Conservation (phyloP, 2,888 invertebrate genomes). For the Drosophila mayaguana region DNA sequence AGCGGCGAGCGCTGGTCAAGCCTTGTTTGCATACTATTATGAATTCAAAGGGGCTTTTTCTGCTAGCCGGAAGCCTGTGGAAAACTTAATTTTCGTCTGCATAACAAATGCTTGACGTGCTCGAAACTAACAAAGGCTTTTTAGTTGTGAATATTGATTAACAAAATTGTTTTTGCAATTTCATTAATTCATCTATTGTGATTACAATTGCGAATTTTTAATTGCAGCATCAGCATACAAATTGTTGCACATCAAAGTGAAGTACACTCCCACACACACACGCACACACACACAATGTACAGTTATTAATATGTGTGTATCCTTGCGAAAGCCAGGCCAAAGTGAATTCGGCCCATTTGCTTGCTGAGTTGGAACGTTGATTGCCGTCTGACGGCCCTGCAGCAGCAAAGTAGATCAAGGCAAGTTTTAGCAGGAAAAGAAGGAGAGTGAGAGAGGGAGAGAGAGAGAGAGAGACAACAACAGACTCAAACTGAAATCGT, state of each 20-base stretch:
- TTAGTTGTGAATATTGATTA: constrained; percentile 13
- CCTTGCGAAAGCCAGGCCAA: constrained; percentile 42
- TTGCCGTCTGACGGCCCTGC: constrained; percentile 53
- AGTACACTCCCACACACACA: constrained; percentile 13
- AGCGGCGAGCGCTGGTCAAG: constrained; percentile 30
- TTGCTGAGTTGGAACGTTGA: constrained; percentile 67
- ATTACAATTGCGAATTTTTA: constrained; percentile 16
- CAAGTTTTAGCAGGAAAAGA: constrained; percentile 50
- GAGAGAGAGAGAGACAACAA: constrained; percentile 22
- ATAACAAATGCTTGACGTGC: constrained; percentile 10
- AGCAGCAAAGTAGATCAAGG: constrained; percentile 76
- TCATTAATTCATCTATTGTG: constrained; percentile 4
- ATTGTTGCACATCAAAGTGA: constrained; percentile 51
- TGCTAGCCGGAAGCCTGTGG: constrained; percentile 4
- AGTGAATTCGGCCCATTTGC: constrained; percentile 65
- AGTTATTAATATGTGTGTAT: constrained; percentile 22
- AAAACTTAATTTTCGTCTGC: constrained; percentile 25
- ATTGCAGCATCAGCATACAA: constrained; percentile 41
- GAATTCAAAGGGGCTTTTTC: constrained; percentile 28
- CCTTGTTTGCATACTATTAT: constrained; percentile 68
- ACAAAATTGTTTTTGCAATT: constrained; percentile 11
- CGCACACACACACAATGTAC: background rate
- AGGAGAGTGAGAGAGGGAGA: background rate
- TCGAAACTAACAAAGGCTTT: background rate
- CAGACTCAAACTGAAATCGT: constrained; percentile 41